Percentiles rank a stretch among this genome's conserved stretches.
Evolutionary conservation across 2,797 vertebrate genomes (phyloP).

Genomic region (Neosilurus mollespiculum): DNA sequence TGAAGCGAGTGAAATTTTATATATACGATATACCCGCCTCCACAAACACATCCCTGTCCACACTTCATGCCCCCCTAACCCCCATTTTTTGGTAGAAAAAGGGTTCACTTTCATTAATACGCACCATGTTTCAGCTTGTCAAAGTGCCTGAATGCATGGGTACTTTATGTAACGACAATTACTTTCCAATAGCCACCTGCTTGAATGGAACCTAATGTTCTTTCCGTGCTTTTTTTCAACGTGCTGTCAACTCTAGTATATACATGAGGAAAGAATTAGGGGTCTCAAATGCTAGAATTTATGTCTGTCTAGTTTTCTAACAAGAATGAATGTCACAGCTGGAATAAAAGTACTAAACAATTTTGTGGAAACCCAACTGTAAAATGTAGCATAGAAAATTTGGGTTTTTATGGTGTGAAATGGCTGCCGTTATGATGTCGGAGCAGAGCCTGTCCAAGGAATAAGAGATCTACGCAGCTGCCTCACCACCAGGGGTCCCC

Average conservation of each 20-base stretch:
- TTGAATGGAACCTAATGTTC: slow-evolving; percentile 26
- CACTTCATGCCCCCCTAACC: background rate
- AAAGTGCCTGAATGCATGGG: background rate
- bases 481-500: no score
- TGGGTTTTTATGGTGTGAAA: background rate
- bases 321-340: background rate
- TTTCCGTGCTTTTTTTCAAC: slow-evolving; percentile 10
- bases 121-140: background rate
- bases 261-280: slow-evolving; percentile 49
- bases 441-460: no score
- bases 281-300: background rate
- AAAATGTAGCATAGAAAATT: background rate
- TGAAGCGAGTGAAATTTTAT: background rate
- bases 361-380: background rate
- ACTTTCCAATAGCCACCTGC: background rate
- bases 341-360: background rate
- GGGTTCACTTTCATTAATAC: slow-evolving; percentile 10
- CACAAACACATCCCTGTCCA: background rate
- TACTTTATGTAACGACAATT: slow-evolving; percentile 5
- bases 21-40: background rate
- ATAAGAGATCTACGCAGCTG: no score
- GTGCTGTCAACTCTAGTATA: slow-evolving; percentile 40
- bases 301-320: background rate
- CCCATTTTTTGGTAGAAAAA: slow-evolving; percentile 1
- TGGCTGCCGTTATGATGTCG: no score